Percentiles rank a stretch among this genome's conserved stretches.
Evolutionary conservation across 2,113 vertebrate genomes (phyloP).

Genomic region (Solenodon paradoxus): DNA sequence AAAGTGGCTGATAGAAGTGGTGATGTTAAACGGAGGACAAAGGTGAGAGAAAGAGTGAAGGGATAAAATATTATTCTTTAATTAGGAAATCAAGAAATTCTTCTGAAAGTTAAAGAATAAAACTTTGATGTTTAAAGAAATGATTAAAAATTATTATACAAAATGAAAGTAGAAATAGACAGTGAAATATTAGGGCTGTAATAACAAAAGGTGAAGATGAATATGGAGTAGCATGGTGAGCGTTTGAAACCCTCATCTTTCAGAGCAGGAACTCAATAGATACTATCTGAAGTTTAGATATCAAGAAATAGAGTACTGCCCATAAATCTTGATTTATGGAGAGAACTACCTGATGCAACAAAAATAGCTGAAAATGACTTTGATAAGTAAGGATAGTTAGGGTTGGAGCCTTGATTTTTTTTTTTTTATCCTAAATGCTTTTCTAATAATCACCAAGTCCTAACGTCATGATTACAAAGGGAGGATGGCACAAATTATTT

Average conservation of each 20-base stretch:
- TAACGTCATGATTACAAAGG: background rate
- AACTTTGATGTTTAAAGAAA: background rate
- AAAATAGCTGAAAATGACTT: too few relatives aligned
- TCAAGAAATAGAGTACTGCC: background rate
- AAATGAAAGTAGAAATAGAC: background rate
- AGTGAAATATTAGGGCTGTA: background rate
- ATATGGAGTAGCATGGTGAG: background rate
- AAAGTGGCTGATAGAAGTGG: background rate
- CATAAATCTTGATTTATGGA: background rate
- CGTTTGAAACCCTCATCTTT: constrained; percentile 10
- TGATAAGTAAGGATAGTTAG: too few relatives aligned
- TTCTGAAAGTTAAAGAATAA: background rate
- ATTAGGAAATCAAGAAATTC: background rate
- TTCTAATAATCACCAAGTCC: background rate
- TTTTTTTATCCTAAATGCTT: background rate
- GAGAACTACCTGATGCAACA: background rate
- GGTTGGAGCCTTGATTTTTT: background rate
- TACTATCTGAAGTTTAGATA: constrained; percentile 1
- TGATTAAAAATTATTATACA: background rate
- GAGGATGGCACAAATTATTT: background rate
- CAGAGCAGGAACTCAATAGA: background rate
- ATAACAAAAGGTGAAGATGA: background rate
- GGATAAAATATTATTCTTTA: background rate
- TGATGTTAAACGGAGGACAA: background rate
- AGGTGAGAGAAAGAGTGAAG: background rate